These are phyloP conservation scores for Vollenhovia emeryi DNA, from an alignment of 1,140 invertebrate species.

Conservation along the genomic window DNA sequence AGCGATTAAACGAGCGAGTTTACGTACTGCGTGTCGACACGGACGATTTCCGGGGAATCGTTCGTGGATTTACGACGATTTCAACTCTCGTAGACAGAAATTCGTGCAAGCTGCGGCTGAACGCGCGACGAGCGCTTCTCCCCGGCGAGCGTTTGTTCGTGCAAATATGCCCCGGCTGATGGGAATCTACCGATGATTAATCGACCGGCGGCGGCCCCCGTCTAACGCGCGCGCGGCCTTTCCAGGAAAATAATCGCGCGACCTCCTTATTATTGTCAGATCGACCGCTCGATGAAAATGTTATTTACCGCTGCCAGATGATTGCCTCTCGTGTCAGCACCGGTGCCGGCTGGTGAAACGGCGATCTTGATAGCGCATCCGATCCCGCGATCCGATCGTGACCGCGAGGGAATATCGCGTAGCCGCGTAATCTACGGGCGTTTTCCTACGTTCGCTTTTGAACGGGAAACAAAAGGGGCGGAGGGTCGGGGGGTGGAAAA, in stretches of 20 bases:
- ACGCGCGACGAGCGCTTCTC: not conserved
- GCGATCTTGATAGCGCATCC: slow-evolving; percentile 33
- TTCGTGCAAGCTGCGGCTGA: slow-evolving; percentile 24
- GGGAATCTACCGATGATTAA: slow-evolving; percentile 59
- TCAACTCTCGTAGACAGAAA: slow-evolving; percentile 13
- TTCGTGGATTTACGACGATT: slow-evolving; percentile 59
- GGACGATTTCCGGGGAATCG: slow-evolving; percentile 60
- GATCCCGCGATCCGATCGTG: not conserved
- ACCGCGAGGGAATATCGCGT: not conserved
- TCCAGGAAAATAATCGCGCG: slow-evolving; percentile 53
- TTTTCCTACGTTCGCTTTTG: not conserved
- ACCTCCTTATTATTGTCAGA: slow-evolving; percentile 64
- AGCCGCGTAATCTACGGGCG: not conserved
- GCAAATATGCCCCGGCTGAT: slow-evolving; percentile 46
- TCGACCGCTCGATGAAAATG: slow-evolving; percentile 58
- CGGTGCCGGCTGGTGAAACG: not conserved
- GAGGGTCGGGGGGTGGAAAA: too few relatives aligned
- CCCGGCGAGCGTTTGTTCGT: slow-evolving; percentile 22
- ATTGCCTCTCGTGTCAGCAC: slow-evolving; percentile 49
- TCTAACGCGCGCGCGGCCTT: slow-evolving; percentile 15
- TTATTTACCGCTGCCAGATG: slow-evolving; percentile 34
- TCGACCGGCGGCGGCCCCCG: slow-evolving; percentile 9
- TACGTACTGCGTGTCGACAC: slow-evolving; percentile 54
- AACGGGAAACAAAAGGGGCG: not conserved
- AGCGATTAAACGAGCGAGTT: slow-evolving; percentile 69